Base-by-base conservation (phyloP, 2,888 invertebrate genomes). In the Chrysina gloriosa region DNA sequence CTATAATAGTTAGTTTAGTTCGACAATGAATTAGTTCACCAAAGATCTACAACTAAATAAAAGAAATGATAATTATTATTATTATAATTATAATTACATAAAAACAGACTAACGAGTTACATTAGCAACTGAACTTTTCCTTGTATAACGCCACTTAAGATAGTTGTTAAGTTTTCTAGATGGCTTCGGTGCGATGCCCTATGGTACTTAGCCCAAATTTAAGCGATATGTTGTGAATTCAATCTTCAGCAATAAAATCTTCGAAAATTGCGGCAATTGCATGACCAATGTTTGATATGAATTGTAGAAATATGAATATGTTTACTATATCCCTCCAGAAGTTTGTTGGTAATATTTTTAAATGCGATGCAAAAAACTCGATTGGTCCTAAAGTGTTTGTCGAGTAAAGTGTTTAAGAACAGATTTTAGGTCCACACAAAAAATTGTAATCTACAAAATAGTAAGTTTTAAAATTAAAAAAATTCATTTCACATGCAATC, bases 1-100 rank as follows among this genome's bases (percentile, higher is more conserved):
- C 52, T 31, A 31, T 52, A 39, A 71, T 74, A 74, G 73, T 71
- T 75, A 74, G 73, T 68, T 73, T 74, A 72, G 72, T 71, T 71
- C 56, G 42, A 61, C 58, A 72, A 70, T 70, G 63, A 74, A 69
- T 73, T 73, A 74, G 74, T 74, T 72, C 71, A 72, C 72, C 68
- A 72, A 16, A 54, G n/a, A 58, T 27, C 16, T 42, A 42, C 27
- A 61, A 16, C 27, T 27, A 16, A 29, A 61, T 61, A 39, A 36
- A 42, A 39, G 27, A 61, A 42, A 27, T 9, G 29, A 61, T 27
- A 42, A 31, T 52, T 31, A 52, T 52, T 29, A 52, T 6, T n/a
- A 29, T 29, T 52, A 52, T 11, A 27, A 19, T 2, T 52, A 52
- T 52, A 29, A 48, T 23, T 48, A 50, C 48, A 23, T 27, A 56